phyloP scores from a whole-genome alignment of 1,140 invertebrate species.

The Pseudomyrmex concolor region DNA sequence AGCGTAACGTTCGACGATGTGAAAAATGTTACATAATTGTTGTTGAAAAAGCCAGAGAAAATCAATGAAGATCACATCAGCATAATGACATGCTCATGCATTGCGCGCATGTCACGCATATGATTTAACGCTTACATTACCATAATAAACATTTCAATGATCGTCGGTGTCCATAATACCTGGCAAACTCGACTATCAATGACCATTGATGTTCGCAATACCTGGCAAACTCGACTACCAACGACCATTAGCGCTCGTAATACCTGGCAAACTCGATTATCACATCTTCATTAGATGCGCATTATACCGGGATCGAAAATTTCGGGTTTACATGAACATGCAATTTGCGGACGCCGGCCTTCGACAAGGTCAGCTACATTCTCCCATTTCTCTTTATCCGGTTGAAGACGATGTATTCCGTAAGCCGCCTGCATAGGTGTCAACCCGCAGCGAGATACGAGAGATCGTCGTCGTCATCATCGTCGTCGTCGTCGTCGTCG shows the following conservation, averaged over 20 bases:
- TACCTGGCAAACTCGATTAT: conserved; percentile 33
- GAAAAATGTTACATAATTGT: not conserved
- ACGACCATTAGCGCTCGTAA: conserved; percentile 25
- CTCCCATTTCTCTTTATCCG: conserved; percentile 19
- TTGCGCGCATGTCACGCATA: not conserved
- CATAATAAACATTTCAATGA: conserved; percentile 46
- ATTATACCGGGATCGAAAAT: conserved; percentile 18
- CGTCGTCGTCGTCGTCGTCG: conserved; percentile 53
- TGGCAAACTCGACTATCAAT: conserved; percentile 41
- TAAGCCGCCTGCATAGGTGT: conserved; percentile 45
- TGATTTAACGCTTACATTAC: not conserved
- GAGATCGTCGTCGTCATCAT: conserved; percentile 51
- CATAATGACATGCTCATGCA: not conserved
- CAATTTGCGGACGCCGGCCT: not conserved
- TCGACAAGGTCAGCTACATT: conserved; percentile 28
- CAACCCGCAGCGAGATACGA: conserved; percentile 30
- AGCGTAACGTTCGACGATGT: not conserved
- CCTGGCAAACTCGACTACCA: conserved; percentile 14
- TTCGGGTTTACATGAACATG: conserved; percentile 1
- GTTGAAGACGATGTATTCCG: conserved; percentile 18
- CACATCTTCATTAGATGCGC: conserved; percentile 6
- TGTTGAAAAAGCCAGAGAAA: not conserved
- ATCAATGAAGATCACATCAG: not conserved
- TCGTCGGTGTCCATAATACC: conserved; percentile 11
- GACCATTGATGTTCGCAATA: conserved; percentile 43